Conservation (phyloP, 1,140 invertebrate species). For the Leptestheria dahalacensis region DNA sequence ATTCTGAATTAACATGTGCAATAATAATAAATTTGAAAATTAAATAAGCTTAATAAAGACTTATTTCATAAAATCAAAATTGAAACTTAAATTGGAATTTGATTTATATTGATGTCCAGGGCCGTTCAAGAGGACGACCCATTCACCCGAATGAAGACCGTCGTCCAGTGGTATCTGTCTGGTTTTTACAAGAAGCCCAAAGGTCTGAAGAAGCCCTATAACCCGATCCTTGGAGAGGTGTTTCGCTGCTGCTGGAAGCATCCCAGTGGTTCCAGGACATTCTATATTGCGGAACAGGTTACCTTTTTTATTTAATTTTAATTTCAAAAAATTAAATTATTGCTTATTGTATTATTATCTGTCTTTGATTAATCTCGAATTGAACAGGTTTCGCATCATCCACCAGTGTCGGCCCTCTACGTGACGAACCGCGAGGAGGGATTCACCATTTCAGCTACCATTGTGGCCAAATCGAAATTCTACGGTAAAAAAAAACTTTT, state of each 20-base stretch:
- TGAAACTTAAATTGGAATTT: no score
- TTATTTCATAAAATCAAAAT: no score
- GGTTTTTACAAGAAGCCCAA: constrained; percentile 78
- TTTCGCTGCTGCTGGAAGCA: constrained; percentile 85
- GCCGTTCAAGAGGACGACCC: constrained; percentile 74
- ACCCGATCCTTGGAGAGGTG: constrained; percentile 80
- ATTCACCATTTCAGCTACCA: constrained; percentile 75
- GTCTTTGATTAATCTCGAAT: constrained; percentile 6
- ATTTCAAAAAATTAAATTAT: background rate
- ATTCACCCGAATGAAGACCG: constrained; percentile 72
- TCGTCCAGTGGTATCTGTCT: constrained; percentile 76
- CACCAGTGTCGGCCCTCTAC: constrained; percentile 85
- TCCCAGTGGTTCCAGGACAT: constrained; percentile 66
- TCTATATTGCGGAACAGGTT: constrained; percentile 84
- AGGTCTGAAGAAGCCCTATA: constrained; percentile 90
- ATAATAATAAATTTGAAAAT: no score
- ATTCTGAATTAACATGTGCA: no score
- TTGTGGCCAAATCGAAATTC: constrained; percentile 85
- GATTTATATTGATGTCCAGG: constrained; percentile 34
- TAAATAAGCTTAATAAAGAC: no score
- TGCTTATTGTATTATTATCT: constrained; percentile 24
- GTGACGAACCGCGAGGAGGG: constrained; percentile 88
- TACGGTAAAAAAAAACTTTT: constrained; percentile 50
- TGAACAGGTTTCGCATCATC: constrained; percentile 74
- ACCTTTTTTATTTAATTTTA: constrained; percentile 16